Evolutionary conservation across 2,797 vertebrate genomes (phyloP), one percentile per base, ranked within the genome.

Genomic region (Philypnodon macrostomus): DNA sequence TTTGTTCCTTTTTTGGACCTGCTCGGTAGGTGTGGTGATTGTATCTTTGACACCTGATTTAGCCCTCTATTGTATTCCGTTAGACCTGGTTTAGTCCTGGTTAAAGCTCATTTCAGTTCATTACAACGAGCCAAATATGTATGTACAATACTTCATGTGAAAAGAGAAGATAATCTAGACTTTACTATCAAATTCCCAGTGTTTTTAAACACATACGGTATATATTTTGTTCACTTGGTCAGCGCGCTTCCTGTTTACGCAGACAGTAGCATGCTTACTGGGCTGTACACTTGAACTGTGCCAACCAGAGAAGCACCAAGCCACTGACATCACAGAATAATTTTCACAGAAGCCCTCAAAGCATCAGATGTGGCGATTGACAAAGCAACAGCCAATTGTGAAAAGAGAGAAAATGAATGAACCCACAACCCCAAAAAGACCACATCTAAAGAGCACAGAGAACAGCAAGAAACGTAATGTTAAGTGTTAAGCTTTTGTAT

Each of bases 171-270:
- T n/a, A n/a, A n/a, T n/a, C n/a, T n/a, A n/a, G n/a, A n/a, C n/a
- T n/a, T n/a, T n/a, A n/a, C n/a, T n/a, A n/a, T n/a, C n/a, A n/a
- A n/a, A n/a, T n/a, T n/a, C n/a, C n/a, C n/a, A n/a, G n/a, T n/a
- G n/a, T n/a, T n/a, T n/a, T n/a, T n/a, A n/a, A n/a, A n/a, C n/a
- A n/a, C n/a, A n/a, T n/a, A n/a, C n/a, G n/a, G n/a, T 37, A 15
- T 34, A 13, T 34, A 1, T 34, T 34, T 34, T 34, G n/a, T 32
- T 47, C 27, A 27, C 10, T 0, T 9, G 7, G 27, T 51, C 27
- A 55, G 47, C 41, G 16, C 50, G 45, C 39, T 63, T 75, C 50
- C 69, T 71, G 56, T 73, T 68, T 55, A 49, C 46, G 30, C 15
- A 47, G 38, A 34, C 26, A 21, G 24, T 26, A 31, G 10, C 44